These are phyloP conservation scores for Watsonalla binaria DNA, from an alignment of 2,888 invertebrate genomes.

Conservation along the genomic window DNA sequence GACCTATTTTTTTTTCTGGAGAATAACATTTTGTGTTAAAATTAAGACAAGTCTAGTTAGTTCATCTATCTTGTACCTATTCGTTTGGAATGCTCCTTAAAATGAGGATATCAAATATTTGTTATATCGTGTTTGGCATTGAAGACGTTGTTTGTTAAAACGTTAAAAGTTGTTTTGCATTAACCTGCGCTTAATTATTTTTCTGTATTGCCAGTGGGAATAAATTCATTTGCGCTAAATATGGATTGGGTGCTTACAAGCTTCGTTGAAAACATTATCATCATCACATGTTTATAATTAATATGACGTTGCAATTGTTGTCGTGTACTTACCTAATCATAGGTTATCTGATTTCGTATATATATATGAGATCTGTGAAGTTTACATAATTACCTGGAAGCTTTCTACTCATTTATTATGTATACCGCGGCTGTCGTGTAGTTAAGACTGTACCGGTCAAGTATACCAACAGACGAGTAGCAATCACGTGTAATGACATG, in stretches of 20 bases:
- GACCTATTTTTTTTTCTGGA: too few relatives aligned
- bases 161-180: too few relatives aligned
- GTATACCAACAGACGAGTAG: constrained; percentile 13
- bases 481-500: constrained; percentile 16
- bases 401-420: constrained; percentile 35
- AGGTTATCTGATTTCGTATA: constrained; percentile 1
- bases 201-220: too few relatives aligned
- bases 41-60: too few relatives aligned
- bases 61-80: too few relatives aligned
- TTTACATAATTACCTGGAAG: constrained; percentile 1
- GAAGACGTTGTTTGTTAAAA: too few relatives aligned
- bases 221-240: too few relatives aligned
- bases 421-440: constrained; percentile 23
- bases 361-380: neutral
- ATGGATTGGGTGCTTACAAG: neutral
- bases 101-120: too few relatives aligned
- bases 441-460: constrained; percentile 13
- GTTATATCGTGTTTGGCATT: too few relatives aligned
- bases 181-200: too few relatives aligned
- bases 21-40: too few relatives aligned
- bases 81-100: too few relatives aligned
- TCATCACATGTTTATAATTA: constrained; percentile 10
- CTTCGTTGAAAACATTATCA: neutral
- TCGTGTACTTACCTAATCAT: neutral
- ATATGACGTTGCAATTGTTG: constrained; percentile 11